Evolutionary conservation across 2,888 invertebrate genomes (phyloP), one percentile per base, ranked within the genome.

Genomic region (Morpho helenor): DNA sequence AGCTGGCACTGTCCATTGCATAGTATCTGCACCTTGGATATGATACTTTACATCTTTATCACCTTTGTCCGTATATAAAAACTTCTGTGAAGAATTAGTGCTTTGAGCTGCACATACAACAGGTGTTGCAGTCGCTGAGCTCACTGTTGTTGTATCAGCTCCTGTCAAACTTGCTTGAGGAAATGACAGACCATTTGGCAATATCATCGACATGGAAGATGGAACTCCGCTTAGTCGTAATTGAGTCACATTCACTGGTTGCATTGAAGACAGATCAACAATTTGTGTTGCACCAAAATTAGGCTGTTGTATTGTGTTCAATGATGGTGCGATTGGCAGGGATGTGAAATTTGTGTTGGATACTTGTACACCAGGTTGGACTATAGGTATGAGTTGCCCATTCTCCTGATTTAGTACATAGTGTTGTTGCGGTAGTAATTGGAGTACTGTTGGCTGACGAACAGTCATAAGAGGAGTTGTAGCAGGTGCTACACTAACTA

Each of bases 1-100:
- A 0, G 88, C 88, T 0, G 90, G 90, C 58, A 90, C 74, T 0
- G 86, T 76, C 90, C 89, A 89, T 63, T 90, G 90, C 65, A 90
- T 80, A 0, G 81, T 82, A 41, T 90, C 90, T 10, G 79, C 71
- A 3, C 89, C 87, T 75, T 89, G 89, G 57, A 90, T 84, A 50
- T 89, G 88, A 59, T 89, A 90, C 64, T 87, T 89, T 5, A 89
- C 72, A 48, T 90, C 89, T 62, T 90, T 90, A 61, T 90, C 90
- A 7, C 82, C 81, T 64, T 89, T 89, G 59, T 90, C 89, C 6
- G 85, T 84, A 59, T 89, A 90, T 49, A 88, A 68, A 8, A 89
- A 84, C 66, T 89, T 90, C 59, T 90, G 90, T 31, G 83, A 84
- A 6, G 88, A 75, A 70, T 82, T 89, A 16, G 82, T 86, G 59